These are phyloP conservation scores for Protodeltote pygarga DNA, from an alignment of 2,888 invertebrate species.

Conservation along the genomic window DNA sequence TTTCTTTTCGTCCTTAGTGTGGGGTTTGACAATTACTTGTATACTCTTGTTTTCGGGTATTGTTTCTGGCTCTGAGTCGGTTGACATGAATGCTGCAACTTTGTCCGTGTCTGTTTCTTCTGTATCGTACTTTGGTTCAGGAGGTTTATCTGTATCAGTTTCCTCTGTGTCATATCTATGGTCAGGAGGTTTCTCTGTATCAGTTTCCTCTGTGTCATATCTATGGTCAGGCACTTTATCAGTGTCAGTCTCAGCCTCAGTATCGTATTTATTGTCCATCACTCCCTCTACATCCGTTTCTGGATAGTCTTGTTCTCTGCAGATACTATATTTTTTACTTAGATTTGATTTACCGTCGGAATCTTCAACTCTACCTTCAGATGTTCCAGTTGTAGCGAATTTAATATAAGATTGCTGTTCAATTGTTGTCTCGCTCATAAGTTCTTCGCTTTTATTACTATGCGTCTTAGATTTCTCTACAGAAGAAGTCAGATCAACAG, in stretches of 20 bases:
- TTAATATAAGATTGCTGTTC: too few species aligned
- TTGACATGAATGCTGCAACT: conserved; percentile 16
- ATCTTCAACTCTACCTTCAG: conserved; percentile 15
- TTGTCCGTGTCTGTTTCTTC: conserved; percentile 3
- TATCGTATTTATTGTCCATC: conserved; percentile 31
- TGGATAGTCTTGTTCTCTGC: conserved; percentile 23
- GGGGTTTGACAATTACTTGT: conserved; percentile 40
- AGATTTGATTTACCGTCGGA: conserved; percentile 15
- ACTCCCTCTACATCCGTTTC: conserved; percentile 24
- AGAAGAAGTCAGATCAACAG: conserved; percentile 60
- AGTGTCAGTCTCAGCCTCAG: conserved; percentile 38
- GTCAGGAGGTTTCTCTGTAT: conserved; percentile 25
- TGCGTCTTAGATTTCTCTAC: conserved; percentile 43
- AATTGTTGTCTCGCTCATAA: conserved; percentile 6
- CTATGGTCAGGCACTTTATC: conserved; percentile 24
- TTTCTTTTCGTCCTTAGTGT: conserved; percentile 62
- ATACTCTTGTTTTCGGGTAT: conserved; percentile 33
- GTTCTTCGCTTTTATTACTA: conserved; percentile 25
- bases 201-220: conserved; percentile 29
- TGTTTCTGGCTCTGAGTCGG: conserved; percentile 43
- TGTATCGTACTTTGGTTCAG: conserved; percentile 23
- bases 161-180: conserved; percentile 29
- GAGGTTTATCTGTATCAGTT: conserved; percentile 22
- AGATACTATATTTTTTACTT: conserved; percentile 11
- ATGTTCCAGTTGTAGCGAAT: conserved; percentile 17